Evolutionary conservation across 2,888 invertebrate species (phyloP).

Genomic region (Neria commutata): DNA sequence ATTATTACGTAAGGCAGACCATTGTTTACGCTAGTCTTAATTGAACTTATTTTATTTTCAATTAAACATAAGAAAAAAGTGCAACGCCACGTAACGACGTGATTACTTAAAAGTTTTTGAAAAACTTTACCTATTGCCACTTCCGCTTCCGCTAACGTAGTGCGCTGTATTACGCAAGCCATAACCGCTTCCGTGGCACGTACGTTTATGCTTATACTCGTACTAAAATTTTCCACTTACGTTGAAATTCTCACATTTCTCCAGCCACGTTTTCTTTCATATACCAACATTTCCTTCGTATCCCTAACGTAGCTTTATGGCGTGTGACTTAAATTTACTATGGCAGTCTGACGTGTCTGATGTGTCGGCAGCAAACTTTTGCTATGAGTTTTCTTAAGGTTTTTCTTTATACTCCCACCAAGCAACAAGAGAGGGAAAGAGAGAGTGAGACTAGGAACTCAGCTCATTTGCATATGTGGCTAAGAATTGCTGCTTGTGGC

Average conservation of each 20-base stretch:
- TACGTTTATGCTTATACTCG: background rate
- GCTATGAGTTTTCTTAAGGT: background rate
- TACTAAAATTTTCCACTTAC: background rate
- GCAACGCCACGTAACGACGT: background rate
- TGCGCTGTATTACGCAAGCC: too few species aligned
- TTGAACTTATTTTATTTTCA: background rate
- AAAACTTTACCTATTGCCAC: conserved; percentile 1
- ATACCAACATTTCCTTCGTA: background rate
- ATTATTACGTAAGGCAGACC: too few species aligned
- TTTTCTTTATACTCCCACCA: too few species aligned
- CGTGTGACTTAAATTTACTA: conserved; percentile 1
- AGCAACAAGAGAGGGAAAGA: too few species aligned
- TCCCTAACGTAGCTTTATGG: background rate
- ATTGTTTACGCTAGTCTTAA: too few species aligned
- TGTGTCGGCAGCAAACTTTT: background rate
- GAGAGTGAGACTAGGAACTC: too few species aligned
- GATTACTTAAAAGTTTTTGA: conserved; percentile 3
- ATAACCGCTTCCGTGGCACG: background rate
- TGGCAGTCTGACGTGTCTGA: background rate
- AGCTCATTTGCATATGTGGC: background rate
- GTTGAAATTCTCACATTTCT: background rate
- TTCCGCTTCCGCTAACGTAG: background rate
- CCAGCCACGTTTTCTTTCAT: background rate
- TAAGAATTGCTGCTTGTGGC: too few species aligned
- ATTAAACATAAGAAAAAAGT: background rate